Evolutionary conservation across 2,113 vertebrate genomes (phyloP).

Genomic region (Datnioides undecimradiatus): DNA sequence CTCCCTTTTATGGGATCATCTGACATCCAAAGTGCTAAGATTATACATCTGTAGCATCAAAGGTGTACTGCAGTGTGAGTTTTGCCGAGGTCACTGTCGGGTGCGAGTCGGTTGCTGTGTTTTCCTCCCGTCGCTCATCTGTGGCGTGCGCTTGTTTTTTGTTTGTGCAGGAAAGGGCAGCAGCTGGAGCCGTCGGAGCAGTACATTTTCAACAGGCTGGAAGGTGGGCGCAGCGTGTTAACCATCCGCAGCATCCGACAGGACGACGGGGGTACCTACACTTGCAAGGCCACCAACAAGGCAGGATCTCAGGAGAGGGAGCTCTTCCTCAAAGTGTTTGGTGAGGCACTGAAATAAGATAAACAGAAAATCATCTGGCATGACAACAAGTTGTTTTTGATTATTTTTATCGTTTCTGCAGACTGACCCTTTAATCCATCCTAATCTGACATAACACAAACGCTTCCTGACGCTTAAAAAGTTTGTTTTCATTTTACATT

Average conservation of each 20-base stretch:
- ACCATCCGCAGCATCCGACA: slow-evolving; percentile 91
- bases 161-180: slow-evolving; percentile 86
- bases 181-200: slow-evolving; percentile 91
- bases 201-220: slow-evolving; percentile 83
- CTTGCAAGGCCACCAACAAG: slow-evolving; percentile 94
- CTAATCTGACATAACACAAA: neutral
- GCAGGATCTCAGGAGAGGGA: slow-evolving; percentile 92
- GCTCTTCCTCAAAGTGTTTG: slow-evolving; percentile 95
- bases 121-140: neutral
- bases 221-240: slow-evolving; percentile 87
- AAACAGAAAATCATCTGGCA: neutral
- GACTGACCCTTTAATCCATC: neutral
- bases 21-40: slow-evolving; percentile 32
- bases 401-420: too few species aligned
- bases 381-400: too few species aligned
- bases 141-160: neutral
- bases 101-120: neutral
- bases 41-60: slow-evolving; percentile 29
- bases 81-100: neutral
- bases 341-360: slow-evolving; percentile 81
- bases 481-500: neutral
- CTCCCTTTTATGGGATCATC: slow-evolving; percentile 37
- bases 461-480: neutral
- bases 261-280: slow-evolving; percentile 89
- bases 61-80: neutral